Evolutionary conservation across 1,140 invertebrate genomes (phyloP), one percentile per base, ranked within the genome.

Genomic region (Habropoda laboriosa): DNA sequence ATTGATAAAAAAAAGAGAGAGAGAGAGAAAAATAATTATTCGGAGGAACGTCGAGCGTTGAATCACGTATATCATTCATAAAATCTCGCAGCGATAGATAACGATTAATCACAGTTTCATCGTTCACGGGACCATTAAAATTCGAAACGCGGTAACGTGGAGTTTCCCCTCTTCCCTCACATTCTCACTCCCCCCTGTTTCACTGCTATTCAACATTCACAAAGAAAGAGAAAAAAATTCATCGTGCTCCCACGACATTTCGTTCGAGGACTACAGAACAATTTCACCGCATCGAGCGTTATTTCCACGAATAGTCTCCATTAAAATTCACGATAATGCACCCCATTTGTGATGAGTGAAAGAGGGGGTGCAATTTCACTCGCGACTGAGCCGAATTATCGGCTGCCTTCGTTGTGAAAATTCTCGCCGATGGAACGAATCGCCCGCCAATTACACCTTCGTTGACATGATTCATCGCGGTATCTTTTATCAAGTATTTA

Each of bases 91-190:
- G 0, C 21, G 38, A 60, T 30, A 40, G 24, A n/a, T 40, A 49
- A 45, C 55, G 55, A 47, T 73, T 60, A 73, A 73, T 73, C 70
- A 61, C 30, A 18, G 18, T 24, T 53, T 38, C 38, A 60, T 6
- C 57, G 12, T 24, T 3, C 21, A 0, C 45, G 1, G 6, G 7
- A 27, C n/a, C 57, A 73, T 73, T 61, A 73, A 73, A 73, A 73
- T 73, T 73, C 70, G 16, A 47, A 35, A 24, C 40, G 8, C 18
- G 30, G 1, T 49, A 45, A 73, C 38, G 1, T 13, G 38, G 60
- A n/a, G n/a, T n/a, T n/a, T n/a, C n/a, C n/a, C n/a, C n/a, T n/a
- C n/a, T n/a, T n/a, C n/a, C n/a, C n/a, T n/a, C 18, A 5, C 18
- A 32, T 42, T 58, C 53, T 58, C 12, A 2, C 57, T 32, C 27